phyloP scores from a whole-genome alignment of 2,113 vertebrate species.

The Phainopepla nitens region DNA sequence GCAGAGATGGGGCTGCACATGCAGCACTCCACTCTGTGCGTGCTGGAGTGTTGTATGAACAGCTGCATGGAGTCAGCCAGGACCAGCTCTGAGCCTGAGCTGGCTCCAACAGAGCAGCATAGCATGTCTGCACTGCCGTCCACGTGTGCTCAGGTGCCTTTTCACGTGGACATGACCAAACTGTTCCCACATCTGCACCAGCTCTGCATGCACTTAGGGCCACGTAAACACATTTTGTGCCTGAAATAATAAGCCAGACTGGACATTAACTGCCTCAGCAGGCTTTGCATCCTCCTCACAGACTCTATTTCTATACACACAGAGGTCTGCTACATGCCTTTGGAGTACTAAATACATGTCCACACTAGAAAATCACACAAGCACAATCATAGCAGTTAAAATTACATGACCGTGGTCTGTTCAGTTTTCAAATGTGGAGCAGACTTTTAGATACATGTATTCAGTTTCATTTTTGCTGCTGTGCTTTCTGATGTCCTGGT shows the following conservation, averaged over 20 bases:
- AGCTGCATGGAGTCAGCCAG: background rate
- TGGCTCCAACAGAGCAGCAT: background rate
- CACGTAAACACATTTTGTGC: background rate
- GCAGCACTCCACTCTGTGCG: background rate
- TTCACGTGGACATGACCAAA: fast-evolving
- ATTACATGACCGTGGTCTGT: fast-evolving
- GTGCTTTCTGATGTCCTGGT: background rate
- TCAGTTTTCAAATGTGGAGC: background rate
- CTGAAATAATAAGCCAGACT: background rate
- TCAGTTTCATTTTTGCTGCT: background rate
- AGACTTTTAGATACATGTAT: background rate
- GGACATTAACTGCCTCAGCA: background rate
- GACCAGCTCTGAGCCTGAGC: background rate
- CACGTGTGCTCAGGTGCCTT: fast-evolving
- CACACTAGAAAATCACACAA: background rate
- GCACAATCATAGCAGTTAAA: background rate
- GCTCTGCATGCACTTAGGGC: background rate
- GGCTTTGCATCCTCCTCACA: background rate
- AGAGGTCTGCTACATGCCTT: background rate
- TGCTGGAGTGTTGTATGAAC: background rate
- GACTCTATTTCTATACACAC: background rate
- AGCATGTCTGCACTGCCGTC: fast-evolving
- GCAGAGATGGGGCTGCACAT: background rate
- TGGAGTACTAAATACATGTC: background rate
- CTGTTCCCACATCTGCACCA: background rate